Percentiles rank a stretch among this genome's conserved stretches.
These are phyloP conservation scores for Orchesella flavescens DNA, from an alignment of 2,888 invertebrate genomes.

Conservation along the genomic window DNA sequence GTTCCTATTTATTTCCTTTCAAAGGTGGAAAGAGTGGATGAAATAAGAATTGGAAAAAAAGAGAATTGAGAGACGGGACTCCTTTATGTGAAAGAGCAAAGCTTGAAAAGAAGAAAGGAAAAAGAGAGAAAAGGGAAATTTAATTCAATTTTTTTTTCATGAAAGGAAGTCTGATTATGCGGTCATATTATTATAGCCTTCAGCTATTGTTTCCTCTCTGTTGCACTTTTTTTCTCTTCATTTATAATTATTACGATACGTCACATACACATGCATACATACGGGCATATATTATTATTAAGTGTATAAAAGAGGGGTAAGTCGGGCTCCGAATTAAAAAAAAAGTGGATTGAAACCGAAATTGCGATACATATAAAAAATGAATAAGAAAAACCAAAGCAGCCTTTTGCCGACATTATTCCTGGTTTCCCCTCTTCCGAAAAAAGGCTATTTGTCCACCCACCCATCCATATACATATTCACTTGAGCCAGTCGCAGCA, in stretches of 20 bases:
- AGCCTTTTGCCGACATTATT: conserved; percentile 36
- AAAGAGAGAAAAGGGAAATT: conserved; percentile 33
- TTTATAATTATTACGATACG: conserved; percentile 42
- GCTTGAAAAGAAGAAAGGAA: background rate
- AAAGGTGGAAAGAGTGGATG: background rate
- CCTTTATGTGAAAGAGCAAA: conserved; percentile 28
- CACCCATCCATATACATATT: conserved; percentile 24
- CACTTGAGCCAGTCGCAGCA: background rate
- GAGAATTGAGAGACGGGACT: conserved; percentile 41
- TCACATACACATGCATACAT: background rate
- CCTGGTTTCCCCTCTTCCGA: conserved; percentile 27
- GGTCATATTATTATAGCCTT: conserved; percentile 60
- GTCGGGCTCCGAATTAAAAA: background rate
- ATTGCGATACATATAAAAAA: background rate
- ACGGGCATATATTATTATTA: background rate
- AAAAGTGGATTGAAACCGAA: conserved; percentile 24
- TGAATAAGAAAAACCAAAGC: background rate
- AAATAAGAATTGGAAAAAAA: conserved; percentile 24
- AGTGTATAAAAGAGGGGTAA: background rate
- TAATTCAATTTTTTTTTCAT: conserved; percentile 55
- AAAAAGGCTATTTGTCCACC: conserved; percentile 49
- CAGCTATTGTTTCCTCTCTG: conserved; percentile 62
- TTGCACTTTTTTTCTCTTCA: conserved; percentile 56
- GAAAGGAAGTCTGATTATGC: conserved; percentile 59
- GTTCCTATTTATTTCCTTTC: no score